Evolutionary conservation across 2,888 invertebrate genomes (phyloP), one percentile per base, ranked within the genome.

Genomic region (Isoperla grammatica): DNA sequence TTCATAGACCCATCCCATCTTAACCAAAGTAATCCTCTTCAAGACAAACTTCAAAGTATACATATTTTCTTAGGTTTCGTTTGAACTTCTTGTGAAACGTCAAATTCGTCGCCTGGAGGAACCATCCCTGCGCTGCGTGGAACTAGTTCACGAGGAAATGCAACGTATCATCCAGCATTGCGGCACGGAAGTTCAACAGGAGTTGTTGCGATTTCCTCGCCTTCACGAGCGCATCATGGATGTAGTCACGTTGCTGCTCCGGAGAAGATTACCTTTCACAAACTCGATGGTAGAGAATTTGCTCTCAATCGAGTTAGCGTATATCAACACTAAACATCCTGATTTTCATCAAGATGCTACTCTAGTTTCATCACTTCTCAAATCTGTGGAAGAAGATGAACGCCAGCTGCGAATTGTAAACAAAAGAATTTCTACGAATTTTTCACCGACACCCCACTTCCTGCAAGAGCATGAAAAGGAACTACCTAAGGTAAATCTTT

Each of bases 291-390:
- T 83, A 4, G 80, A 81, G 67, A 82, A 84, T 69, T 69, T 85
- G 61, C 81, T 84, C 3, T 74, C 74, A 17, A 80, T 84, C 61
- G 83, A 85, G 68, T 70, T 83, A 64, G 79, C 83, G 1, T 85
- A 85, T 71, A 82, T 85, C 63, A 85, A 85, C 71, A 84, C 83
- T 3, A 81, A 80, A 65, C 84, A 85, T 69, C 84, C 84, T 1
- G 84, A 85, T 69, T 85, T 85, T 69, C 74, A 75, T 42, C 66
- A 69, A 29, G 82, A 83, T 67, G 80, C 81, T 6, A 74, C 75
- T 40, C 62, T 76, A 11, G 74, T 75, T 3, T 70, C 71, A 23
- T 63, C 74, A 2, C 29, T 29, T 29, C 29, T 72, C 57, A 73
- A 69, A 64, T 67, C 56, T n/a, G 65, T 59, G 22, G 63, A 67